These are phyloP conservation scores for Cecropterus lyciades DNA, from an alignment of 1,140 invertebrate species.

Conservation along the genomic window DNA sequence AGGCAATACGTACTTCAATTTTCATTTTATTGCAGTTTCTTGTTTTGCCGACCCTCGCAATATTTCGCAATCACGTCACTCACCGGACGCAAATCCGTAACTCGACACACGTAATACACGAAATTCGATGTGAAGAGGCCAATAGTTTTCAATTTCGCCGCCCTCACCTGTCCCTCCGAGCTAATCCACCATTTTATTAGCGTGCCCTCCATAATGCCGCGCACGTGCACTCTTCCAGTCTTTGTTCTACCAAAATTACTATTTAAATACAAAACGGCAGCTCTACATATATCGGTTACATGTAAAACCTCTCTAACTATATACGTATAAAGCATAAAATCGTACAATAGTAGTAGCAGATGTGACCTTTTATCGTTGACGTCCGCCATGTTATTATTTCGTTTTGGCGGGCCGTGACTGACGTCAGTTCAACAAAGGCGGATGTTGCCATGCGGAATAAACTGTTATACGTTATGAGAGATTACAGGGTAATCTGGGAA, in stretches of 20 bases:
- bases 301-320: slow-evolving; percentile 32
- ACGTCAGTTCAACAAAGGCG: slow-evolving; percentile 72
- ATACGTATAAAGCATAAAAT: slow-evolving; percentile 43
- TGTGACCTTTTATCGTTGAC: slow-evolving; percentile 39
- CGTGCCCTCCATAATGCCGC: slow-evolving; percentile 60
- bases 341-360: slow-evolving; percentile 14
- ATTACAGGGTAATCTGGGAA: slow-evolving; percentile 82
- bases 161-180: slow-evolving; percentile 73
- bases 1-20: too few relatives aligned
- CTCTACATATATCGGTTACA: slow-evolving; percentile 26
- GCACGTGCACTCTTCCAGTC: slow-evolving; percentile 69
- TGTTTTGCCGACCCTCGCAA: slow-evolving; percentile 4
- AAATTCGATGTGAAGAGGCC: slow-evolving; percentile 58
- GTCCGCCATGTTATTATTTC: slow-evolving; percentile 76
- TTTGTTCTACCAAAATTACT: slow-evolving; percentile 77
- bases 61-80: slow-evolving; percentile 39
- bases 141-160: slow-evolving; percentile 76
- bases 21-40: not conserved
- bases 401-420: slow-evolving; percentile 78
- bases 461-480: slow-evolving; percentile 83
- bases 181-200: slow-evolving; percentile 81
- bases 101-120: slow-evolving; percentile 32
- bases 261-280: slow-evolving; percentile 36
- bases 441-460: slow-evolving; percentile 82
- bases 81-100: slow-evolving; percentile 38